A percentile compares a stretch with the other conserved stretches of the same genome.
These are phyloP conservation scores for Eupithecia vulgata DNA, from an alignment of 2,888 invertebrate species.

Conservation along the genomic window DNA sequence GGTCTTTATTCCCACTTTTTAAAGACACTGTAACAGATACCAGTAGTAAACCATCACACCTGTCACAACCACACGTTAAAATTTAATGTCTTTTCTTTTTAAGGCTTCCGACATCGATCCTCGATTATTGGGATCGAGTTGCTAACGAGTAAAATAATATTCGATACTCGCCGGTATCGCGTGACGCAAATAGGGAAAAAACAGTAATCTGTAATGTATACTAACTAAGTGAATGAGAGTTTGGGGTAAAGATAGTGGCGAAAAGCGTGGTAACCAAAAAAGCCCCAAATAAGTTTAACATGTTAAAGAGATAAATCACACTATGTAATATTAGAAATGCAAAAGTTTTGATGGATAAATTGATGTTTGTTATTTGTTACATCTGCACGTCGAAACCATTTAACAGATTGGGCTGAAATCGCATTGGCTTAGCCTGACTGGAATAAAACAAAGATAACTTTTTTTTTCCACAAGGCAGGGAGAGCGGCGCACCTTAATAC, in stretches of 20 bases:
- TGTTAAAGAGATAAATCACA: background rate
- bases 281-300: background rate
- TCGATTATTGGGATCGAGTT: constrained; percentile 75
- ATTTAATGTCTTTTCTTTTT: constrained; percentile 64
- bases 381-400: too few species aligned
- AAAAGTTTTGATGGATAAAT: background rate
- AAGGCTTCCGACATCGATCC: constrained; percentile 78
- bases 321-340: too few species aligned
- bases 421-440: too few species aligned
- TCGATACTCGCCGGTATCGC: constrained; percentile 74
- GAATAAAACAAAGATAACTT: too few species aligned
- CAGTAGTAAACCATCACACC: constrained; percentile 39
- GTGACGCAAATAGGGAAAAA: constrained; percentile 67
- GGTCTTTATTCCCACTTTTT: background rate
- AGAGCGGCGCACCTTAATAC: too few species aligned
- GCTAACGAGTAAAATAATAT: constrained; percentile 78
- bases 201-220: constrained; percentile 62
- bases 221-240: constrained; percentile 46
- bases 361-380: background rate
- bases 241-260: constrained; percentile 27
- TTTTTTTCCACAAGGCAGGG: too few species aligned
- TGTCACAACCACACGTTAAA: constrained; percentile 56
- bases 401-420: too few species aligned
- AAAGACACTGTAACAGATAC: background rate
- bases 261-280: background rate